phyloP scores from a whole-genome alignment of 2,113 vertebrate species.

The Ciconia maguari region DNA sequence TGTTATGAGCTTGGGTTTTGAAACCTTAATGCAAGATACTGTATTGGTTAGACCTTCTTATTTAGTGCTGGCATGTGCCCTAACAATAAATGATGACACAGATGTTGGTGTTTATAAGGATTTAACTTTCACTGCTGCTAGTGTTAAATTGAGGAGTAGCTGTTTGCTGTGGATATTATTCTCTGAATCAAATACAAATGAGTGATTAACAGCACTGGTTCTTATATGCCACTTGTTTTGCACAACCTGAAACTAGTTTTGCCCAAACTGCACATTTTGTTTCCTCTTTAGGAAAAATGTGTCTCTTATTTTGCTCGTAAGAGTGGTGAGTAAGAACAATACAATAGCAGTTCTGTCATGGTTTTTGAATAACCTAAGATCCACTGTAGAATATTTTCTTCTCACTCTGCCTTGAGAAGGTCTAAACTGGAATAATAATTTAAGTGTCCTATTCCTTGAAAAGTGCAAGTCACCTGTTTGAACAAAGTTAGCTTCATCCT shows the following conservation, averaged over 20 bases:
- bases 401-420: background rate
- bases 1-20: background rate
- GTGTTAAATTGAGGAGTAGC: background rate
- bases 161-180: background rate
- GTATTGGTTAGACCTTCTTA: background rate
- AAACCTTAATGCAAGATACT: background rate
- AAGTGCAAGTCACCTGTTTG: background rate
- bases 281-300: background rate
- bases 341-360: background rate
- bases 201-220: background rate
- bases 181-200: background rate
- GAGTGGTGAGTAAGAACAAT: background rate
- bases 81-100: background rate
- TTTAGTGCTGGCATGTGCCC: background rate
- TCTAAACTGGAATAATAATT: background rate
- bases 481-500: background rate
- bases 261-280: background rate
- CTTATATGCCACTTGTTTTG: background rate
- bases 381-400: background rate
- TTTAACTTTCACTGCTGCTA: background rate
- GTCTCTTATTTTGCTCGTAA: accelerated
- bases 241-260: background rate
- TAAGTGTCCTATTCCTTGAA: background rate
- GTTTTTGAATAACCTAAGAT: background rate
- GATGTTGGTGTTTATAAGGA: background rate